phyloP scores from a whole-genome alignment of 2,797 vertebrate species.

The Enoplosus armatus region DNA sequence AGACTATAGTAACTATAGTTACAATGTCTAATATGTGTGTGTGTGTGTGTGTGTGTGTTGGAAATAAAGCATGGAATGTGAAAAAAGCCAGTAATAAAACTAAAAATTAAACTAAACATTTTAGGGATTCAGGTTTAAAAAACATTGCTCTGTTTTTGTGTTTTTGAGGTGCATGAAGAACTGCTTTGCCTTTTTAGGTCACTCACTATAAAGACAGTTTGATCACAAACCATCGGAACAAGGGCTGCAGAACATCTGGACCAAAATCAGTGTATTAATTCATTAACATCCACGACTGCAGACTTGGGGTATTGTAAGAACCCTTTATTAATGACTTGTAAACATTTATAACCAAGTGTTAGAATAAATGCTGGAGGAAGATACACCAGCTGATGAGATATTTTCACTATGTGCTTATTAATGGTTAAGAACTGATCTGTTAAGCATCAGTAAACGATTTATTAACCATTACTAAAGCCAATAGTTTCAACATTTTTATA shows the following conservation, averaged over 20 bases:
- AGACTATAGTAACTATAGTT: no score
- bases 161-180: not conserved
- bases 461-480: not conserved
- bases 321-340: not conserved
- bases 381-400: not conserved
- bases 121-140: not conserved
- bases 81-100: not conserved
- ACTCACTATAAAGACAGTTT: not conserved
- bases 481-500: not conserved
- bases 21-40: no score
- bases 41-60: not conserved
- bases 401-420: not conserved
- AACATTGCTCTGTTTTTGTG: not conserved
- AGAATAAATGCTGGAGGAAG: no score
- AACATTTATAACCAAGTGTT: not conserved
- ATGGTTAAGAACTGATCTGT: not conserved
- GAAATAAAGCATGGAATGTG: not conserved
- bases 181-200: not conserved
- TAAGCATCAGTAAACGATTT: not conserved
- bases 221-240: not conserved
- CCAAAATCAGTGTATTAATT: not conserved
- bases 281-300: not conserved
- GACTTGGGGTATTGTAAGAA: not conserved
- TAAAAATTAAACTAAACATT: not conserved
- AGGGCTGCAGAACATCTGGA: not conserved